Base-by-base conservation (phyloP, 2,797 vertebrate species). In the Gymnothorax javanicus region DNA sequence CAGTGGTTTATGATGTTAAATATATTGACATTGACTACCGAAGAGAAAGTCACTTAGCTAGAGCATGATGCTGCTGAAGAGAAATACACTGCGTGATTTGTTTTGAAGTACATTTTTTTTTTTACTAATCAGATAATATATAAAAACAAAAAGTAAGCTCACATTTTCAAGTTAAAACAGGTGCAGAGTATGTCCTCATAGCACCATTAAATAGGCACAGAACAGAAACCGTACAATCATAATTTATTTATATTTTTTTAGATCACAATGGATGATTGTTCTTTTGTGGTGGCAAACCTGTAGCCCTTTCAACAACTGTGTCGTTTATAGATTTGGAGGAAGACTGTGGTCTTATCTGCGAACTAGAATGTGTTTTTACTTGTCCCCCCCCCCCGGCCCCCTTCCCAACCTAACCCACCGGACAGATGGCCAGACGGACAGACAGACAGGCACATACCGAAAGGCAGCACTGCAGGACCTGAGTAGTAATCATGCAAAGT, bases 151-250 rank as follows among this genome's bases (percentile, higher is more conserved):
- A 52, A 54, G 2, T n/a, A 20, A 84, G 50, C 83, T 43, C 73
- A 73, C 62, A 73, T 71, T 57, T 73, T 58, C 33, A n/a, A 59
- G 52, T 43, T n/a, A 71, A 87, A n/a, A 57, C 43, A 85, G 7
- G 27, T 52, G 17, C 27, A 85, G 84, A 13, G 7, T 0, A 11
- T 73, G n/a, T 64, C 67, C 25, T 85, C 73, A 25, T 54, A 85
- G 17, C 84, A 73, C 3, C 20, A 64, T 64, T 84, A 59, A 67
- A 60, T 17, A 43, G n/a, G 25, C 6, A 58, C 27, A 59, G 17
- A 59, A 1, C 12, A 60, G 82, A 82, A 82, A 58, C 64, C 57
- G 64, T 85, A 27, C 27, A 27, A 81, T 81, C 3, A 9, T 56
- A 23, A 23, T 9, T 56, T 56, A 23, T 2, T 23, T 81, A 54